Base-by-base conservation (phyloP, 2,888 invertebrate species). In the Cepaea hortensis region DNA sequence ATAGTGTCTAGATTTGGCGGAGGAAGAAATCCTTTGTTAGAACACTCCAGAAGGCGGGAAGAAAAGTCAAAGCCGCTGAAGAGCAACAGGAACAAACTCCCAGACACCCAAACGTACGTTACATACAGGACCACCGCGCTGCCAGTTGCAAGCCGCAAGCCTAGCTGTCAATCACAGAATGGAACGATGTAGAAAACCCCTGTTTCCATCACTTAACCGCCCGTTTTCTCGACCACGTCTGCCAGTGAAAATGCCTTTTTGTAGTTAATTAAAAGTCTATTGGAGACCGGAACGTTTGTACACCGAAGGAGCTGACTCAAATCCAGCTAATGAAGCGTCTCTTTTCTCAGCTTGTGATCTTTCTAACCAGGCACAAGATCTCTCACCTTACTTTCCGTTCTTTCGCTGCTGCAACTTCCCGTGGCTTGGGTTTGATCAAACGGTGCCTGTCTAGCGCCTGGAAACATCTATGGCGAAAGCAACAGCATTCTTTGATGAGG, bases 261-360 rank as follows among this genome's bases (percentile, higher is more conserved):
- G 75, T 72, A 84, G 84, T 84, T 84, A 84, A 84, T 84, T 84
- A 84, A 75, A 75, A 46, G 76, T 35, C 7, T 48, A 65, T 75
- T 46, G 3, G 75, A 46, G 48, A 18, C 76, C 35, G 11, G n/a
- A 5, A n/a, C 46, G 75, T 76, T 84, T 76, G 68, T 76, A 65
- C 35, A 6, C n/a, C 76, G 61, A 1, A 65, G 62, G 15, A 62
- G 62, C 15, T 35, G 62, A 35, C 84, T 61, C 70, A 76, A 84
- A 84, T 84, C 84, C 61, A 72, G 75, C 84, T 84, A 84, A 84
- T 84, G 75, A 55, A 48, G 84, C 84, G 46, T 75, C 70, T 48
- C 76, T 46, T 75, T 75, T 76, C 72, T 48, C 84, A 9, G 35
- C 84, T 84, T 84, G 62, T 84, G 84, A 84, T 76, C 84, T 62